Base-by-base conservation (phyloP, 2,113 vertebrate genomes). In the Odobenus rosmarus region DNA sequence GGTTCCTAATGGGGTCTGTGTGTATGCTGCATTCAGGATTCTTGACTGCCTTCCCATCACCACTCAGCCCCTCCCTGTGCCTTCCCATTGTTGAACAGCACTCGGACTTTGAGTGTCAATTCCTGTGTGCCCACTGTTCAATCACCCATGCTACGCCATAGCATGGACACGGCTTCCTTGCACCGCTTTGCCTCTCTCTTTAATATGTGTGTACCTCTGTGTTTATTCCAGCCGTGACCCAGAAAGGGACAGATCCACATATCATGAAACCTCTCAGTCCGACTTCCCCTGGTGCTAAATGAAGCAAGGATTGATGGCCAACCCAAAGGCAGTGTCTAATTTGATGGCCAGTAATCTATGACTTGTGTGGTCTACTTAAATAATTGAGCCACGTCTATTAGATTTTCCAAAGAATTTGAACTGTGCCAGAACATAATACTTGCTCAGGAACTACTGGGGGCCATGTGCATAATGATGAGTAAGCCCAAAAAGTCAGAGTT, bases 321-420 rank as follows among this genome's bases (percentile, higher is more conserved):
- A 82, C 53, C 13, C 53, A 39, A 95, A 88, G 19, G 46, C 49
- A 39, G 11, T 51, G 16, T 39, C 24, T 88, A 31, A 72, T 67
- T 55, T 62, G 77, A 74, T 76, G 67, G 18, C 36, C 33, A 85
- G 46, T 46, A 80, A 69, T 62, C 67, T 89, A 36, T 51, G 46
- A 76, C 49, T 74, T 86, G 26, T 59, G 26, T 46, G 8, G 15
- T 74, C 83, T 39, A 23, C 46, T 93, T 71, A 89, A 62, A 57
- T 46, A 84, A 59, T 0, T 51, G 11, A 21, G 19, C 13, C 49
- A 57, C 39, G 19, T 55, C 9, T 49, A 39, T 77, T 61, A 62
- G 69, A 74, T 90, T 82, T 67, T 53, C 69, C 62, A 84, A 81
- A 96, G 62, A 81, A 39, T 94, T 51, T 57, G 61, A 95, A 92